Base-by-base conservation (phyloP, 2,888 invertebrate genomes). In the Flabesymbios commensalis region DNA sequence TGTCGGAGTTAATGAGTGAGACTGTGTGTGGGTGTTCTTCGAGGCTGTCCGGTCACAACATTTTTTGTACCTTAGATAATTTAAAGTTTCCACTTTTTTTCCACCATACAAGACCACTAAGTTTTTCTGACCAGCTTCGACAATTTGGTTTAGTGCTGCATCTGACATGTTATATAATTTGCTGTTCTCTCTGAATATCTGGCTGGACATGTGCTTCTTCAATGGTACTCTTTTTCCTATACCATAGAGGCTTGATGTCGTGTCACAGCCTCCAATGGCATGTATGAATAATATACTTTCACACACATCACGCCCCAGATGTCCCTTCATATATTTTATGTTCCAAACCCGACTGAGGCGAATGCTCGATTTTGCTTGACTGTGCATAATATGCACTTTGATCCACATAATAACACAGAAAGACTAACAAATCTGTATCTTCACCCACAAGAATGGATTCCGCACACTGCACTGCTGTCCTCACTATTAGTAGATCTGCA, bases 371-470 rank as follows among this genome's bases (percentile, higher is more conserved):
- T n/a, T n/a, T n/a, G n/a, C n/a, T n/a, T n/a, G n/a, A n/a, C n/a
- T n/a, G n/a, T n/a, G n/a, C n/a, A 49, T 49, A 24, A 17, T 29
- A 7, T 28, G 26, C 7, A 26, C 10, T 28, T 10, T 26, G 10
- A 29, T 28, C 19, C 28, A 19, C 26, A 26, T 10, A 7, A 28
- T 28, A 49, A 41, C 62, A 65, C 26, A 75, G 43, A 4, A 74
- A 61, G 19, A 73, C 63, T 1, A 75, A 53, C 14, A 75, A 47
- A 53, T 74, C 72, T 31, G 74, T 75, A 43, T 75, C 74, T 51
- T 72, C 73, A 5, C 71, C 74, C 41, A 74, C 54, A 3, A 73
- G 19, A 24, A 59, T 59, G 39, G 69, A 67, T 1, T 31, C 42
- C n/a, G 70, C 60, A 31, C 14, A 41, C 5, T 55, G 19, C 3